Base-by-base conservation (phyloP, 1,140 invertebrate species). In the Meloidogyne floridensis region DNA sequence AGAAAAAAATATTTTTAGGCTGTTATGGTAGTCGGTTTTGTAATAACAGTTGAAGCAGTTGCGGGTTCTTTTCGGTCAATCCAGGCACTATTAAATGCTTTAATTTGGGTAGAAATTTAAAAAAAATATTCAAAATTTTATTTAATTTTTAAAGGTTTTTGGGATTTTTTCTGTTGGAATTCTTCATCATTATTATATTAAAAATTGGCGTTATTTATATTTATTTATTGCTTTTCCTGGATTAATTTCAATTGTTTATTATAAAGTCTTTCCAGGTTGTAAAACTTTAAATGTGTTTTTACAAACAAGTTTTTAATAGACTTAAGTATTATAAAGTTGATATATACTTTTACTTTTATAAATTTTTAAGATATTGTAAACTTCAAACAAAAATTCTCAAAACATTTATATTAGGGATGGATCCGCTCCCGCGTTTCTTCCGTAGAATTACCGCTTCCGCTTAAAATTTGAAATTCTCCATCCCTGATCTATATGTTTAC, bases 171-270 rank as follows among this genome's bases (percentile, higher is more conserved):
- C 59, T 11, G 84, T 87, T 11, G 85, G 85, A 15, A 56, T 86
- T 80, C 54, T 86, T 20, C 84, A 87, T 56, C 72, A 87, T 53
- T 84, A 87, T 53, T 84, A 84, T 69, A 80, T 87, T 56, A 18
- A 47, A 15, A 76, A 85, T 72, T 86, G 85, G 85, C 80, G 85
- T 2, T 80, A 69, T 43, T 77, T 84, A 56, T 86, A 86, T 53
- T 87, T 86, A 43, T 53, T 20, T 69, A n/a, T 86, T 2, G 54
- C 80, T 2, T 84, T 70, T 47, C 85, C 85, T 11, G 82, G 82
- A 76, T 70, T 86, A 18, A 18, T 87, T n/a, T 85, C 82, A 9
- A 53, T 86, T 80, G 42, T 51, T 3, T 86, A 80, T 77, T 86
- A 87, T 78, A 87, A 84, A 80, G 77, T 20, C 3, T 72, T 76